A percentile compares a stretch with the other conserved stretches of the same genome.
Evolutionary conservation across 2,797 vertebrate genomes (phyloP).

Genomic region (Chelonia mydas): DNA sequence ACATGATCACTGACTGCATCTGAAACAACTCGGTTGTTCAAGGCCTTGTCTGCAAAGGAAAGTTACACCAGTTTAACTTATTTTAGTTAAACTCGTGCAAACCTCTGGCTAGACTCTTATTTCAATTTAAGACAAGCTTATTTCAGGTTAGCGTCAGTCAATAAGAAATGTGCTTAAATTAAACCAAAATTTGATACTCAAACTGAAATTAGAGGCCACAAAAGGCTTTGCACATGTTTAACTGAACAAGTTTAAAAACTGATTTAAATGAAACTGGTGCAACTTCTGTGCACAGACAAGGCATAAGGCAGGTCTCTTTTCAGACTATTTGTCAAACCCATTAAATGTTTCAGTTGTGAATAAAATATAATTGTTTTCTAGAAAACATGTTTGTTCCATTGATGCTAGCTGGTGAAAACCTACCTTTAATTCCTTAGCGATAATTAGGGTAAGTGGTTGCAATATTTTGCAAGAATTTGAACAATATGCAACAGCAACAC

Average conservation of each 20-base stretch:
- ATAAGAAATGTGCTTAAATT: neutral
- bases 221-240: neutral
- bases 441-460: neutral
- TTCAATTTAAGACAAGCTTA: neutral
- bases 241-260: neutral
- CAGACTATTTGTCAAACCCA: neutral
- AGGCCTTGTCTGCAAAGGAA: neutral
- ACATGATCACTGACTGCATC: neutral
- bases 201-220: neutral
- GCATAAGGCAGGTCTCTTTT: neutral
- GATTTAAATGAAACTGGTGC: neutral
- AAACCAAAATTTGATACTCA: neutral
- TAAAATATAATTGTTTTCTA: neutral
- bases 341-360: neutral
- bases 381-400: neutral
- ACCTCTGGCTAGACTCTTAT: neutral
- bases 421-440: neutral
- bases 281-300: neutral
- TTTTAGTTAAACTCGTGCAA: neutral
- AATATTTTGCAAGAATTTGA: neutral
- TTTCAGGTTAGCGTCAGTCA: neutral
- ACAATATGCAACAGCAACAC: neutral
- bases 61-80: neutral
- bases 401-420: neutral
- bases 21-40: neutral